phyloP scores from a whole-genome alignment of 2,888 invertebrate genomes.

The Charanyca ferruginea region DNA sequence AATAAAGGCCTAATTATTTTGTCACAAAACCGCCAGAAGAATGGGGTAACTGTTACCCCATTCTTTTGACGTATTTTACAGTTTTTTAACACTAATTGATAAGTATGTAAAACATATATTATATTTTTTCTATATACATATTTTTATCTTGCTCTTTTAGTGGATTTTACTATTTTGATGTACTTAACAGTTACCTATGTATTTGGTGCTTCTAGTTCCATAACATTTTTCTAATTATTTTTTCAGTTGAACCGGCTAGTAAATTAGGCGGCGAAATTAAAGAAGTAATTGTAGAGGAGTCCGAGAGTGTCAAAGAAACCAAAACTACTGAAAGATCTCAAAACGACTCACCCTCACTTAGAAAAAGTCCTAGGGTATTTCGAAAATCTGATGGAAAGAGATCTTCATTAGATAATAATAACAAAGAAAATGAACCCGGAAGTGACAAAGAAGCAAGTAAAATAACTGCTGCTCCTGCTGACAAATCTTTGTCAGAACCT shows the following conservation, averaged over 20 bases:
- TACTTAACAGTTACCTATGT: too few relatives aligned
- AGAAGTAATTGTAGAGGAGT: slow-evolving; percentile 78
- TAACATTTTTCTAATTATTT: slow-evolving; percentile 23
- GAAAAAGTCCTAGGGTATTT: slow-evolving; percentile 71
- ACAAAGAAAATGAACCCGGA: slow-evolving; percentile 48
- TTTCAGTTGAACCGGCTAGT: slow-evolving; percentile 69
- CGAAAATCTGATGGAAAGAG: slow-evolving; percentile 67
- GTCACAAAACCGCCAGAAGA: too few relatives aligned
- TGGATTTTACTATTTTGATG: too few relatives aligned
- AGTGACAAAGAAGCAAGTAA: slow-evolving; percentile 25
- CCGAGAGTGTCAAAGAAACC: slow-evolving; percentile 64
- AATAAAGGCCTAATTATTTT: too few relatives aligned
- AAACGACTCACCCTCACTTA: slow-evolving; percentile 53
- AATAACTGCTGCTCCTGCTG: slow-evolving; percentile 4
- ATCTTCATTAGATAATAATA: slow-evolving; percentile 53
- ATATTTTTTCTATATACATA: too few relatives aligned
- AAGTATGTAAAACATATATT: too few relatives aligned
- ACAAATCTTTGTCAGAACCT: slow-evolving; percentile 24
- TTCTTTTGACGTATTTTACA: too few relatives aligned
- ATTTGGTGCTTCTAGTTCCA: slow-evolving; percentile 1
- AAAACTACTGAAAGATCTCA: slow-evolving; percentile 57
- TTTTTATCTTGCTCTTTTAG: too few relatives aligned
- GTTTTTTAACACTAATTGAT: too few relatives aligned
- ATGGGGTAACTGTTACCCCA: too few relatives aligned
- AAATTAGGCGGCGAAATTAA: slow-evolving; percentile 60